phyloP scores from a whole-genome alignment of 2,113 vertebrate species.

The Silurus glanis region DNA sequence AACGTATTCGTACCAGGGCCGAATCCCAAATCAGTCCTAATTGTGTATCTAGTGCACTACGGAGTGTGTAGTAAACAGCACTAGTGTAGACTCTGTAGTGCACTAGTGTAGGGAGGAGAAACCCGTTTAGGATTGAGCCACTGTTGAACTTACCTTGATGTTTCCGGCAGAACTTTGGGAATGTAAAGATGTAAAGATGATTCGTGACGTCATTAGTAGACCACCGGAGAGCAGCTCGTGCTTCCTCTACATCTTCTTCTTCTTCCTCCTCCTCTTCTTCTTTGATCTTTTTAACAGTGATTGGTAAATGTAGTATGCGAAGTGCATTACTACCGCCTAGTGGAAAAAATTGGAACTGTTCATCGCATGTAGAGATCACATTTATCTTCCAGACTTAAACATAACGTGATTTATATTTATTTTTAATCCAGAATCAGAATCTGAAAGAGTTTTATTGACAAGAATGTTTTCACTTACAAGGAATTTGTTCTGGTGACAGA shows the following conservation, averaged over 20 bases:
- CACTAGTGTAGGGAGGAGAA: background rate
- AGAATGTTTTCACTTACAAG: too few relatives aligned
- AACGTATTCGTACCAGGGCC: background rate
- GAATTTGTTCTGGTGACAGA: too few relatives aligned
- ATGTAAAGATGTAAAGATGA: background rate
- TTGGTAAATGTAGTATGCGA: background rate
- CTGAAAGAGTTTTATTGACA: too few relatives aligned
- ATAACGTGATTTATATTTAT: too few relatives aligned
- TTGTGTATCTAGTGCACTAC: background rate
- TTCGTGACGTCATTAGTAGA: background rate
- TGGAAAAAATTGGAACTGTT: background rate
- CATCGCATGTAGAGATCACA: too few relatives aligned
- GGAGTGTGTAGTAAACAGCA: background rate
- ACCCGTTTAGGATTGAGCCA: too few relatives aligned
- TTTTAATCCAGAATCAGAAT: too few relatives aligned
- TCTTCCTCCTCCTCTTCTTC: background rate
- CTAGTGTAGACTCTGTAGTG: background rate
- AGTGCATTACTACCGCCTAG: background rate
- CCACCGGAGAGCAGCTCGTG: background rate
- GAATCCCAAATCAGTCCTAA: background rate
- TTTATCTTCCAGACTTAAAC: too few relatives aligned
- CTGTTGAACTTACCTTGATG: background rate
- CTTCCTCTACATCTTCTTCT: too few relatives aligned
- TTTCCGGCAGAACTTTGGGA: conserved; percentile 10
- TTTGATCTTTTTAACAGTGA: background rate